phyloP scores from a whole-genome alignment of 2,113 vertebrate genomes.

The Hippocampus comes region DNA sequence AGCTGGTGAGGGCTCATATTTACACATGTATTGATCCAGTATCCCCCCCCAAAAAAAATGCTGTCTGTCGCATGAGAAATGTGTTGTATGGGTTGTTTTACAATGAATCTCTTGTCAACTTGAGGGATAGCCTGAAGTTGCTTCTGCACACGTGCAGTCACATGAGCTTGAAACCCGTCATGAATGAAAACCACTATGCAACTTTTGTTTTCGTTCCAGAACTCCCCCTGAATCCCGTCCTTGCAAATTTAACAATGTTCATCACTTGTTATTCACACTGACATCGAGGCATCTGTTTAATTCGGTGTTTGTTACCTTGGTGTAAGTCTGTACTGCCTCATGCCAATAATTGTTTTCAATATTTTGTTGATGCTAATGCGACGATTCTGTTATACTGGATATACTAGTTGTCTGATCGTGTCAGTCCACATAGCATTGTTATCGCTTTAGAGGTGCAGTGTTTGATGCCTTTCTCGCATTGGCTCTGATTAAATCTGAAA shows the following conservation, averaged over 20 bases:
- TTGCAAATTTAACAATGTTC: not conserved
- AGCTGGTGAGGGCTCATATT: conserved; percentile 76
- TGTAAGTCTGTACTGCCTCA: too few species aligned
- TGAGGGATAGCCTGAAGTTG: not conserved
- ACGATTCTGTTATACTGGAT: not conserved
- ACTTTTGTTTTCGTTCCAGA: not conserved
- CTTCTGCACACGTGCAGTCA: not conserved
- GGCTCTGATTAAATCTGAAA: too few species aligned
- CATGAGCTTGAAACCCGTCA: conserved; percentile 2
- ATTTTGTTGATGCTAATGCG: not conserved
- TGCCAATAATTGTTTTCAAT: not conserved
- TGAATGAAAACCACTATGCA: not conserved
- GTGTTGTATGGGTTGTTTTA: not conserved
- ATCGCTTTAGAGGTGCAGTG: not conserved
- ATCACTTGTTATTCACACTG: not conserved
- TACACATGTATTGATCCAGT: not conserved
- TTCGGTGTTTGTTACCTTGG: not conserved
- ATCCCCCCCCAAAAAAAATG: too few species aligned
- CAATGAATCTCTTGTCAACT: not conserved
- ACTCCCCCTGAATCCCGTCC: not conserved
- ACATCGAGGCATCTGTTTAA: not conserved
- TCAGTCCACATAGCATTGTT: not conserved
- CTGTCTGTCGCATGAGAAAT: not conserved
- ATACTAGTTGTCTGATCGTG: not conserved
- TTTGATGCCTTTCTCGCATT: not conserved